A percentile compares a stretch with the other conserved stretches of the same genome.
phyloP scores from a whole-genome alignment of 2,797 vertebrate species.

The Notolabrus celidotus region DNA sequence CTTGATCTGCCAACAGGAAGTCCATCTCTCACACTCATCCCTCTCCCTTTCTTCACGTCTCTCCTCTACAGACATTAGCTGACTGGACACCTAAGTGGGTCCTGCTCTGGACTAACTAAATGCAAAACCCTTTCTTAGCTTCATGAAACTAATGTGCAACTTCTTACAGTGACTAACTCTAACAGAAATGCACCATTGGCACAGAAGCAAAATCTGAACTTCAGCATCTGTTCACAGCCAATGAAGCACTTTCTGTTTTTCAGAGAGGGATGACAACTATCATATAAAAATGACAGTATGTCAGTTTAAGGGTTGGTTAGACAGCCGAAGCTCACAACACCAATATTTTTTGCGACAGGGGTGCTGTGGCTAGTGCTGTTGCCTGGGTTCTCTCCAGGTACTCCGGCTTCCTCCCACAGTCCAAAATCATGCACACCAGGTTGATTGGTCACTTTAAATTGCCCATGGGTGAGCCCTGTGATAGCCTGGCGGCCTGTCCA shows the following conservation, averaged over 20 bases:
- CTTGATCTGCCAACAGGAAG: slow-evolving; percentile 41
- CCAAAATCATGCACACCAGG: too few species aligned
- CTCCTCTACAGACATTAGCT: slow-evolving; percentile 3
- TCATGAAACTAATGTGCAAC: background rate
- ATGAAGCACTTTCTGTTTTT: background rate
- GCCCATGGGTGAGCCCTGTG: too few species aligned
- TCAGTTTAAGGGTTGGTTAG: too few species aligned
- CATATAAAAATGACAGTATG: too few species aligned
- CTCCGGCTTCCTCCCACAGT: too few species aligned
- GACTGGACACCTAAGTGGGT: slow-evolving; percentile 18
- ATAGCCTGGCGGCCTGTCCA: too few species aligned
- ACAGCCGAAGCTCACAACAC: too few species aligned
- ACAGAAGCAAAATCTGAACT: background rate
- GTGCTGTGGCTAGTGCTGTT: too few species aligned
- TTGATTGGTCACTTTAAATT: too few species aligned
- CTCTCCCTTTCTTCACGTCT: slow-evolving; percentile 7
- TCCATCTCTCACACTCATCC: background rate
- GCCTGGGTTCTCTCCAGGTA: too few species aligned
- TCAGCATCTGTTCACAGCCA: slow-evolving; percentile 11
- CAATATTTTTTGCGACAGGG: too few species aligned
- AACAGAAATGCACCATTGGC: slow-evolving; percentile 1
- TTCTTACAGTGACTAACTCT: slow-evolving; percentile 1
- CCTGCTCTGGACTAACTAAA: background rate
- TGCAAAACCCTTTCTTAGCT: background rate
- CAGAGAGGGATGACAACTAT: background rate